These are phyloP conservation scores for Sclerurus mexicanus DNA, from an alignment of 2,113 vertebrate species.

Conservation along the genomic window DNA sequence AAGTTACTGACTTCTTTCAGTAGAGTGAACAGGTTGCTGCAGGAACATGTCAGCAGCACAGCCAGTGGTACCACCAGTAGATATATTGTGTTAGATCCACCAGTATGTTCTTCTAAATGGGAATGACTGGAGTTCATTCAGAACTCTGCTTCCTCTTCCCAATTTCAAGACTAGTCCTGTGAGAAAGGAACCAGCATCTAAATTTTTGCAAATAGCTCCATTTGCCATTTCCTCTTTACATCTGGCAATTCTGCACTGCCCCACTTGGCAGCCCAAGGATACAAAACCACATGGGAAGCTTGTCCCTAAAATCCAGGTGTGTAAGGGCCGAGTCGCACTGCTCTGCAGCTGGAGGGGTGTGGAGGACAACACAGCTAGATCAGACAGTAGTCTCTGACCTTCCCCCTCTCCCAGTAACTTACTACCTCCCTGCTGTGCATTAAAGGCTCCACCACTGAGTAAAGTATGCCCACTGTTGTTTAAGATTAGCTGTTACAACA, in stretches of 20 bases:
- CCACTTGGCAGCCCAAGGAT: background rate
- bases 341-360: background rate
- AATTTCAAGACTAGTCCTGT: background rate
- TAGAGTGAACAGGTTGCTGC: background rate
- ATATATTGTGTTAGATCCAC: fast-evolving
- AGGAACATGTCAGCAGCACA: background rate
- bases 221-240: background rate
- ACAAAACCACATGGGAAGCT: background rate
- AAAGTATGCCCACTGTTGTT: background rate
- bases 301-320: background rate
- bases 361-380: background rate
- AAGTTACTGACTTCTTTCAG: background rate
- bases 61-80: background rate
- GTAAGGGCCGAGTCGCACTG: background rate
- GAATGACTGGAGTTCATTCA: background rate
- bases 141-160: no score
- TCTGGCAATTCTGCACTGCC: background rate
- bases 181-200: background rate
- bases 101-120: background rate
- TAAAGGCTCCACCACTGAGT: background rate
- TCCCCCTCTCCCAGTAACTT: background rate
- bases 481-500: background rate
- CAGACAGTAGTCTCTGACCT: background rate
- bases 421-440: fast-evolving
- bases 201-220: background rate